phyloP scores from a whole-genome alignment of 2,113 vertebrate species.

The Paedocypris sp. region DNA sequence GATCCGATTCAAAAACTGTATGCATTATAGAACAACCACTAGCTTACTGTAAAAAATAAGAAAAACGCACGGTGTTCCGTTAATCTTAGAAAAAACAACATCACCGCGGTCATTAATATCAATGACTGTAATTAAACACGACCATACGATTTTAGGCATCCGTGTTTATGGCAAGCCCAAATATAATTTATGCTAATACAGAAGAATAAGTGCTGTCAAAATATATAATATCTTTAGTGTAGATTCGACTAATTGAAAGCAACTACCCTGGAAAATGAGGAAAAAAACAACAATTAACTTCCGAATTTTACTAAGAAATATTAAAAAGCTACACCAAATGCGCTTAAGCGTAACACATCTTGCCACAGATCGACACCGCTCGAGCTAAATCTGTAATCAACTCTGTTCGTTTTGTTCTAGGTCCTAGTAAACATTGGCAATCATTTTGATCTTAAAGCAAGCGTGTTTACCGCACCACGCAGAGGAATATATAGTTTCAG shows the following conservation, averaged over 20 bases:
- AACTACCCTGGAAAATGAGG: too few relatives aligned
- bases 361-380: too few relatives aligned
- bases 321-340: too few relatives aligned
- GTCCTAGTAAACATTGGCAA: slow-evolving; percentile 98
- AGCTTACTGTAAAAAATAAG: not conserved
- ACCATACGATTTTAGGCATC: not conserved
- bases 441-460: slow-evolving; percentile 95
- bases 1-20: too few relatives aligned
- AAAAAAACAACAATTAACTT: too few relatives aligned
- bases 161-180: not conserved
- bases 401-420: slow-evolving; percentile 56
- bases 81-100: not conserved
- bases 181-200: not conserved
- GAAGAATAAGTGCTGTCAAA: not conserved
- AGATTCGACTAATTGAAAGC: too few relatives aligned
- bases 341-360: too few relatives aligned
- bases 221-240: too few relatives aligned
- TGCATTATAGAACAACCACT: too few relatives aligned
- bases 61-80: not conserved
- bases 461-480: slow-evolving; percentile 91
- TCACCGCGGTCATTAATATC: not conserved
- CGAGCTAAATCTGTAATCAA: slow-evolving; percentile 17
- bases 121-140: not conserved
- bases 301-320: too few relatives aligned
- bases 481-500: slow-evolving; percentile 99